Percentiles rank a stretch among this genome's conserved stretches.
phyloP scores from a whole-genome alignment of 1,140 invertebrate genomes.

The Callitettix versicolor region DNA sequence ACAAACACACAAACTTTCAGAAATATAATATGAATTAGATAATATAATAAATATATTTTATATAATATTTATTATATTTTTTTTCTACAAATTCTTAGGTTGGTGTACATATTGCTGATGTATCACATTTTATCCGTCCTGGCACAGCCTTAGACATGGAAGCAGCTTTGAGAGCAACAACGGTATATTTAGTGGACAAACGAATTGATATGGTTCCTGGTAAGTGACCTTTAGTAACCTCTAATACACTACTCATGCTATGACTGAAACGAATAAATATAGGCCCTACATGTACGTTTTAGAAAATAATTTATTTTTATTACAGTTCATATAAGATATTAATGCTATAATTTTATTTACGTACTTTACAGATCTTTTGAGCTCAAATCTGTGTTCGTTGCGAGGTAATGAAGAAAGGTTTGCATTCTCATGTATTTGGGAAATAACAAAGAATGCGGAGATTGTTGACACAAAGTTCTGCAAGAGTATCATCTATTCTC shows the following conservation, averaged over 20 bases:
- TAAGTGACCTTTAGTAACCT: no score
- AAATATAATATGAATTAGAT: no score
- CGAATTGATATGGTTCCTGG: slow-evolving; percentile 83
- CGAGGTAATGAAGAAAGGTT: slow-evolving; percentile 69
- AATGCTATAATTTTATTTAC: no score
- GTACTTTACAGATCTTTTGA: slow-evolving; percentile 66
- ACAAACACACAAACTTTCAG: no score
- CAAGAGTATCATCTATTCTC: slow-evolving; percentile 86
- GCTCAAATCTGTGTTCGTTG: slow-evolving; percentile 87
- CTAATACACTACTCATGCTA: no score
- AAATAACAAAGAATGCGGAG: slow-evolving; percentile 74
- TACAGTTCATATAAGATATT: no score
- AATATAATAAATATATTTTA: no score
- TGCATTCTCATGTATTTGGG: slow-evolving; percentile 91
- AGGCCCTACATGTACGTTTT: no score
- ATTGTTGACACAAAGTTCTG: slow-evolving; percentile 70
- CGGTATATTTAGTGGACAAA: slow-evolving; percentile 82
- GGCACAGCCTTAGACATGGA: slow-evolving; percentile 79
- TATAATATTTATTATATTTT: no score
- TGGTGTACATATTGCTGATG: slow-evolving; percentile 93
- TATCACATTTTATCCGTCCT: slow-evolving; percentile 86
- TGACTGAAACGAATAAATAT: no score
- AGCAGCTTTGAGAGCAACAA: slow-evolving; percentile 74
- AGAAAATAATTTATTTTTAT: no score
- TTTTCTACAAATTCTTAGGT: slow-evolving; percentile 35